phyloP scores from a whole-genome alignment of 1,140 invertebrate genomes.

The Luehdorfia chinensis region DNA sequence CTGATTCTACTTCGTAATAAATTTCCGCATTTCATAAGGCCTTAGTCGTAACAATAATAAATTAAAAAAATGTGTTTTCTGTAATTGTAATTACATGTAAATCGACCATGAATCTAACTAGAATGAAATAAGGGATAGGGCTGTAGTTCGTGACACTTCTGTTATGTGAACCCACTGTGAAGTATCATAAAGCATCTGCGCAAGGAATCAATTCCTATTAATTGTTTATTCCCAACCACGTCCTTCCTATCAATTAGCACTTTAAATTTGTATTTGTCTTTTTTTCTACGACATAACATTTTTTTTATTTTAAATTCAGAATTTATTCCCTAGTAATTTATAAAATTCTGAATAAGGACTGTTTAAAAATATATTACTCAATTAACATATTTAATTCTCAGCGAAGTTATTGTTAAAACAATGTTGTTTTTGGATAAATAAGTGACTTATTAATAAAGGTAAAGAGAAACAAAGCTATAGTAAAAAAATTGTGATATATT shows the following conservation, averaged over 20 bases:
- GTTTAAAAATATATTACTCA: neutral
- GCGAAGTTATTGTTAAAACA: no score
- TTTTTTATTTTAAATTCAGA: neutral
- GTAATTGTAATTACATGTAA: neutral
- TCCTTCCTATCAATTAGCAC: constrained; percentile 12
- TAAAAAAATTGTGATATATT: constrained; percentile 75
- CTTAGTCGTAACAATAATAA: no score
- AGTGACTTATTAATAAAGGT: no score
- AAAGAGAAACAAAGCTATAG: constrained; percentile 60
- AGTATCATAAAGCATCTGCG: constrained; percentile 52
- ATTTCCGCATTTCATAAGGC: no score
- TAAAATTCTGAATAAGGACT: neutral
- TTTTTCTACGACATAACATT: neutral
- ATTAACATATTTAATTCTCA: no score
- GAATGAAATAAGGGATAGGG: constrained; percentile 6
- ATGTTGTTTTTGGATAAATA: no score
- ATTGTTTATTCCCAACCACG: constrained; percentile 37
- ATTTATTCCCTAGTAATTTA: no score
- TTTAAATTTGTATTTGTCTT: neutral
- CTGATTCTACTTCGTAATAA: neutral
- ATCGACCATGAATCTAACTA: neutral
- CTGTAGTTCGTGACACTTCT: constrained; percentile 17
- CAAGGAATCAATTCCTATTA: constrained; percentile 48
- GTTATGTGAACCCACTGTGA: constrained; percentile 30
- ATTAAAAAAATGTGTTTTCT: neutral